Conservation (phyloP, 2,797 vertebrate species). For the Neomorphus geoffroyi region DNA sequence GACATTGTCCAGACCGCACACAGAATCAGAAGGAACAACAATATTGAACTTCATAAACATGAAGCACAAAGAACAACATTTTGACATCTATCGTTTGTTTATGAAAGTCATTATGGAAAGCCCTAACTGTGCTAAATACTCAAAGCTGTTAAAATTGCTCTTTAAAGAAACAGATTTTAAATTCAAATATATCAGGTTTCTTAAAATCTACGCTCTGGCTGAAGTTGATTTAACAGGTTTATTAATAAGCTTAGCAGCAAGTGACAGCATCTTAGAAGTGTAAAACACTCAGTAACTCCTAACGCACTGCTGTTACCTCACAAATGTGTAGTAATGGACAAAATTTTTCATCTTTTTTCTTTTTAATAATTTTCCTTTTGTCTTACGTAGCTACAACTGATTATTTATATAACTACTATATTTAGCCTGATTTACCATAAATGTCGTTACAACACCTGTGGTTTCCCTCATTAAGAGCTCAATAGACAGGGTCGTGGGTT, state of each 20-base stretch:
- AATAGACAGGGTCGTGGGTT: conserved; percentile 62
- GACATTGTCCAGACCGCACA: conserved; percentile 42
- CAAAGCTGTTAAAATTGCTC: conserved; percentile 54
- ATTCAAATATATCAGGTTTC: conserved; percentile 38
- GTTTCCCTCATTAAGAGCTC: conserved; percentile 72
- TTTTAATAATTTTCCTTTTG: not conserved
- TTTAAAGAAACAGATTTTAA: conserved; percentile 40
- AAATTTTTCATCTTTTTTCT: not conserved
- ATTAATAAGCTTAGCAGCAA: conserved; percentile 20
- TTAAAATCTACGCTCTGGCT: conserved; percentile 11
- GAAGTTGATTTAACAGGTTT: conserved; percentile 24
- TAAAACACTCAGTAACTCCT: not conserved
- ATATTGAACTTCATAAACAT: not conserved
- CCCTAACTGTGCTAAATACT: conserved; percentile 26
- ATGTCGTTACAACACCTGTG: conserved; percentile 77
- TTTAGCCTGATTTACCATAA: conserved; percentile 66
- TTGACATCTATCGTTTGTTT: conserved; percentile 46
- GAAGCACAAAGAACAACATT: conserved; percentile 51
- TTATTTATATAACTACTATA: conserved; percentile 57
- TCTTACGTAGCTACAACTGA: not conserved
- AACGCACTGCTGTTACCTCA: not conserved
- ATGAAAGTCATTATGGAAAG: conserved; percentile 41
- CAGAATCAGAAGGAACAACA: conserved; percentile 4
- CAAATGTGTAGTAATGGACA: not conserved
- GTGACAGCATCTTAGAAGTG: not conserved